Conservation (phyloP, 2,888 invertebrate genomes). For the Lordiphosa andalusiaca region DNA sequence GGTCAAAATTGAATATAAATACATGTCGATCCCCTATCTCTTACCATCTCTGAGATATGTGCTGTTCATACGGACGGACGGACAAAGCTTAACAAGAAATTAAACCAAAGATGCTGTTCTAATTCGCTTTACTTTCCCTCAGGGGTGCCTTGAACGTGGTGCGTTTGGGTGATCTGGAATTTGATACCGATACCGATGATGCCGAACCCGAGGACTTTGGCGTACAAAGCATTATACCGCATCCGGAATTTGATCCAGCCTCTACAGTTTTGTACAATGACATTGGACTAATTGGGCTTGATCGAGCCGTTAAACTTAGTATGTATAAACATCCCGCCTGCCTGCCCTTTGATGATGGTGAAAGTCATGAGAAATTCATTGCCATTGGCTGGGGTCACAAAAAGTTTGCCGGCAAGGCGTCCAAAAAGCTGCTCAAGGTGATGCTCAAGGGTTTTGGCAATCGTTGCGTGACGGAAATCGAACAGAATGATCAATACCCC, state of each 20-base stretch:
- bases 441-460: constrained; percentile 79
- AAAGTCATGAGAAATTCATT: constrained; percentile 62
- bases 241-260: constrained; percentile 77
- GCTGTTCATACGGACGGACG: no score
- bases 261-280: constrained; percentile 81
- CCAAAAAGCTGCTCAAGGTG: constrained; percentile 81
- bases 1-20: no score
- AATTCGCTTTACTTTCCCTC: constrained; percentile 81
- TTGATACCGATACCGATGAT: constrained; percentile 66
- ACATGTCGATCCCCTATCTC: no score
- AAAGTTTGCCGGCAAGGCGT: constrained; percentile 66
- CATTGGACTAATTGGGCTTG: constrained; percentile 81
- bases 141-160: constrained; percentile 69
- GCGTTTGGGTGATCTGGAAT: constrained; percentile 75
- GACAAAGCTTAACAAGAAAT: no score
- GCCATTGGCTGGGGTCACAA: constrained; percentile 82
- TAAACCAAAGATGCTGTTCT: no score
- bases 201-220: constrained; percentile 71
- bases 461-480: constrained; percentile 32
- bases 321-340: constrained; percentile 81
- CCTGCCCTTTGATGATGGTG: constrained; percentile 71
- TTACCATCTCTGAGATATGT: no score
- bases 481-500: constrained; percentile 43
- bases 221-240: constrained; percentile 66
- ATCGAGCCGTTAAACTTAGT: constrained; percentile 75